Evolutionary conservation across 2,113 vertebrate genomes (phyloP).

Genomic region (Lates calcarifer): DNA sequence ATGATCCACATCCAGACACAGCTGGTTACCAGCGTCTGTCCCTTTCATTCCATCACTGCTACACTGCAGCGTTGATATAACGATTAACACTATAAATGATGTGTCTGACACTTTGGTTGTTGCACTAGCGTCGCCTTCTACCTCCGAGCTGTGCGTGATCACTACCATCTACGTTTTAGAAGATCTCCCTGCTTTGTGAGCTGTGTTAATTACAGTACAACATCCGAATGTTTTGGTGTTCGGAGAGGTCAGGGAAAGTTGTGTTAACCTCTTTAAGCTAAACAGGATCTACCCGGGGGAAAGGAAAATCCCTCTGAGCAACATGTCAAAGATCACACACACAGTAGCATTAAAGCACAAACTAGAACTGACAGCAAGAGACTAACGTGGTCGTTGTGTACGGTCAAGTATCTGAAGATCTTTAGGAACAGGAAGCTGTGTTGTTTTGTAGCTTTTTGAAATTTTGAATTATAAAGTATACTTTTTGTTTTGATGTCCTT

Average conservation of each 20-base stretch:
- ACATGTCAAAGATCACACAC: conserved; percentile 51
- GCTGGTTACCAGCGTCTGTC: conserved; percentile 37
- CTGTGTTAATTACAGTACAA: conserved; percentile 9
- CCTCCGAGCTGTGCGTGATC: background rate
- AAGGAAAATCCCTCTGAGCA: conserved; percentile 60
- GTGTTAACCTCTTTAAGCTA: conserved; percentile 53
- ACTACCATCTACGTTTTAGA: background rate
- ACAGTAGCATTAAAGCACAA: background rate
- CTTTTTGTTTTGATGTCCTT: too few species aligned
- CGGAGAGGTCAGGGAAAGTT: conserved; percentile 52
- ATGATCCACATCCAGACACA: conserved; percentile 74
- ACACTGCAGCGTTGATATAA: background rate
- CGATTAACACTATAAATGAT: background rate
- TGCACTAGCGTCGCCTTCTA: background rate
- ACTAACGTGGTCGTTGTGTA: background rate
- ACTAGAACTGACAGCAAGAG: conserved; percentile 24
- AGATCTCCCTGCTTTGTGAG: background rate
- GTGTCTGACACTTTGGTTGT: background rate
- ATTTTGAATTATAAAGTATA: too few species aligned
- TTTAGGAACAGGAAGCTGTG: background rate
- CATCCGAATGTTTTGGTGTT: conserved; percentile 2
- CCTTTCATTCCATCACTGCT: conserved; percentile 53
- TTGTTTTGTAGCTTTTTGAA: too few species aligned
- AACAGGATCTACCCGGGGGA: conserved; percentile 37
- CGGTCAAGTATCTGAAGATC: background rate